Base-by-base conservation (phyloP, 2,888 invertebrate species). In the Apoda limacodes region DNA sequence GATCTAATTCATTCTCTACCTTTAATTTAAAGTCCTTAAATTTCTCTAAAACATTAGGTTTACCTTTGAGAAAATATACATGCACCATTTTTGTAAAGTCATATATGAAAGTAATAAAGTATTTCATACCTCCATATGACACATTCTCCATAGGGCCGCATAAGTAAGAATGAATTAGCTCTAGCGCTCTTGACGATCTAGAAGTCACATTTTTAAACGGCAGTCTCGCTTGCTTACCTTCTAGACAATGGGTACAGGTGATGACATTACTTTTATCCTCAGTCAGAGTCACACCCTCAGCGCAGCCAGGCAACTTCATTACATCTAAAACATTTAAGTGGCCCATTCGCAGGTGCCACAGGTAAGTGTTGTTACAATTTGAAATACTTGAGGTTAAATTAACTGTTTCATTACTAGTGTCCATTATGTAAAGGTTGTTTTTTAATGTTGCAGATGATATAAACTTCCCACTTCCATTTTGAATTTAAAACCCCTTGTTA, bases 141-240 rank as follows among this genome's bases (percentile, higher is more conserved):
- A 5, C 1, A 24, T 23, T 22, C 14, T 44, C 38, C 44, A 44
- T 42, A 1, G 42, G 42, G 5, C 40, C 42, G 31, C 37, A 43
- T 10, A 40, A 13, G 19, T 42, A 35, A 2, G 40, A 39, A 21
- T 40, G 42, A 25, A 42, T 35, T 3, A 40, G 6, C 24, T 43
- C 34, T 5, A 40, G 22, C 9, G 33, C 34, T 13, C 9, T 17
- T 32, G 28, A 25, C 9, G 45, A 38, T 34, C 43, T 35, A 4
- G 40, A 30, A 4, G 39, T 39, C 7, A 20, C 21, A 34, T 40
- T 19, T 6, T 33, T 40, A 9, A 43, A 45, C 5, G 42, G 42
- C 13, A 24, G 7, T 23, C 35, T 42, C 4, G 41, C 14, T 15
- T 46, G 43, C 22, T 38, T 43, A 10, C 35, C 40, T 37, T 42